Evolutionary conservation across 2,888 invertebrate genomes (phyloP), one percentile per base, ranked within the genome.

Genomic region (Dorcus hopei): DNA sequence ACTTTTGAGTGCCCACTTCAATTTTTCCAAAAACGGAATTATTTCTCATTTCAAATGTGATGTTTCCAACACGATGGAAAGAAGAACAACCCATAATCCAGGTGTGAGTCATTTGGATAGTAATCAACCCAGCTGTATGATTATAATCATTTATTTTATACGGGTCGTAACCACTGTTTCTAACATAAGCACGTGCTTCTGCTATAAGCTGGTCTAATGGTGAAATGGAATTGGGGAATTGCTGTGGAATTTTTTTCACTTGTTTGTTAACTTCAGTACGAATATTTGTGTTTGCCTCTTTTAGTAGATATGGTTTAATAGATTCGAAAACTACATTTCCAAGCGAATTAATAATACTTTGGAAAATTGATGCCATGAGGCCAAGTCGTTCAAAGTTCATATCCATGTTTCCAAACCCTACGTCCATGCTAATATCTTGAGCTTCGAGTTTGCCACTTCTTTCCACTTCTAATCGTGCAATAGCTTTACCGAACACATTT

Each of bases 331-430:
- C 83, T 62, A 92, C 85, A 9, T 85, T 85, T 0, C 93, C 93
- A 0, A 93, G 85, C 0, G 91, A 88, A 76, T 94, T 95, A 47
- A 95, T 85, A 49, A 93, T 82, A 23, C 62, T 85, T 71, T 81
- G 80, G 57, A 86, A 81, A 55, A 87, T 75, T 43, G 83, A 82
- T 1, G 89, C 91, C 60, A 93, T 80, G 65, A 92, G 85, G 4
- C 93, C 90, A 0, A 93, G 82, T 72, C 92, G 91, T 76, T 92
- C 85, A 70, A 95, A 93, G 70, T 93, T 87, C 79, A 93, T 87
- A 7, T 86, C 81, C 68, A 94, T 91, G 49, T 85, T 86, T 49
- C 82, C 82, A 68, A 93, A 93, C 0, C 83, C 84, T 38, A 93
- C 84, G 69, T 94, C 92, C 81, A 93, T 89, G 52, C 84, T 83